Percentiles rank a stretch among this genome's conserved stretches.
phyloP scores from a whole-genome alignment of 2,113 vertebrate species.

The Pseudolaguvia tuberculata region DNA sequence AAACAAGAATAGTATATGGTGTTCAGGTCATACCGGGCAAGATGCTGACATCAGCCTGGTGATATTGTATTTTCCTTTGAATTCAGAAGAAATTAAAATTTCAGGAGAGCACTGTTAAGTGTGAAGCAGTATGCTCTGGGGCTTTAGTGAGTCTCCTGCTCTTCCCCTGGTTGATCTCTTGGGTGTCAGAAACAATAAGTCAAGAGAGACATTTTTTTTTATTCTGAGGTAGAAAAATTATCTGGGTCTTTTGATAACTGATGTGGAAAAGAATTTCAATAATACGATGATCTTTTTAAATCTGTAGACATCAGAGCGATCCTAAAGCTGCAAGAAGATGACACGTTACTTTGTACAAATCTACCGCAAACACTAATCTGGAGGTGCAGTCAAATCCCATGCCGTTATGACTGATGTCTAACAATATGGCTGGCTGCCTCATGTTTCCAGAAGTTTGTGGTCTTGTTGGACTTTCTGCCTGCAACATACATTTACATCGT shows the following conservation, averaged over 20 bases:
- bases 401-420: background rate
- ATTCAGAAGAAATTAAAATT: slow-evolving; percentile 39
- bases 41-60: slow-evolving; percentile 2
- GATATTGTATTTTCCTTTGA: slow-evolving; percentile 34
- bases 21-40: background rate
- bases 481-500: too few species aligned
- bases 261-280: background rate
- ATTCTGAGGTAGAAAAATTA: background rate
- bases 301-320: background rate
- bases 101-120: slow-evolving; percentile 45
- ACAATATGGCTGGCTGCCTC: background rate
- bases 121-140: slow-evolving; percentile 38
- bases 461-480: too few species aligned
- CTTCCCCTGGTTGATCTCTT: slow-evolving; percentile 3
- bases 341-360: background rate
- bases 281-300: slow-evolving; percentile 2
- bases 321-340: background rate
- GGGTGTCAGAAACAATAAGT: slow-evolving; percentile 38
- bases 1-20: background rate
- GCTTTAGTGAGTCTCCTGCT: slow-evolving; percentile 36
- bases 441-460: too few species aligned
- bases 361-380: background rate
- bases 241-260: background rate
- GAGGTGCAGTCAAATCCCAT: slow-evolving; percentile 1
- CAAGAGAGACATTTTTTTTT: background rate